phyloP scores from a whole-genome alignment of 2,888 invertebrate genomes.

The Muscina levida region DNA sequence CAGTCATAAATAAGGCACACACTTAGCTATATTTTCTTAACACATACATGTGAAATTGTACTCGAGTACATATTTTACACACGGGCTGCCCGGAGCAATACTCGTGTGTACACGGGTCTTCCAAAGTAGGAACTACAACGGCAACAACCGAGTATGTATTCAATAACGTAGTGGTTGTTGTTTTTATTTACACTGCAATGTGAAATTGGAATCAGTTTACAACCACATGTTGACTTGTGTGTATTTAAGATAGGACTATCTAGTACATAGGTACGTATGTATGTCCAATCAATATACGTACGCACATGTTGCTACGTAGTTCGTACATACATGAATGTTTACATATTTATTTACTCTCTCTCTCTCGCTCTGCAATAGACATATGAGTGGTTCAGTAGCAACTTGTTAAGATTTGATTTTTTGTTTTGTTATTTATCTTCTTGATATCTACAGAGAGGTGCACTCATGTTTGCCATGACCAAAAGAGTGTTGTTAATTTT shows the following conservation, averaged over 20 bases:
- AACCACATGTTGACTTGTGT: slow-evolving; percentile 73
- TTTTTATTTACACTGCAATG: slow-evolving; percentile 36
- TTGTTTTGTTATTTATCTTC: slow-evolving; percentile 17
- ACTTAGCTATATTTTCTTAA: slow-evolving; percentile 27
- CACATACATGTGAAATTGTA: slow-evolving; percentile 47
- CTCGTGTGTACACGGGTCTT: no score
- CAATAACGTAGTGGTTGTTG: slow-evolving; percentile 13
- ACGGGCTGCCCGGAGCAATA: no score
- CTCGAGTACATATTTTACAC: not conserved
- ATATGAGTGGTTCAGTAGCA: slow-evolving; percentile 33
- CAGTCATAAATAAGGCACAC: slow-evolving; percentile 7
- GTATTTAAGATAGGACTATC: not conserved
- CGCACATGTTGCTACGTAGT: not conserved
- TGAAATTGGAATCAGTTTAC: slow-evolving; percentile 73
- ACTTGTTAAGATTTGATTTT: slow-evolving; percentile 44
- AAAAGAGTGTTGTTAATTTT: slow-evolving; percentile 4
- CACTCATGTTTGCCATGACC: no score
- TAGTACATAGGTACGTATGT: not conserved
- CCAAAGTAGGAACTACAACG: no score
- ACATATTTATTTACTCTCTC: not conserved
- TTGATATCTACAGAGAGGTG: no score
- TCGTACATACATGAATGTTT: not conserved
- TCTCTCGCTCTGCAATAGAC: no score
- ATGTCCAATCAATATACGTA: not conserved
- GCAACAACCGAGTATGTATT: not conserved